phyloP scores from a whole-genome alignment of 92 coral and sea anemone genomes.

The Montipora capitata region DNA sequence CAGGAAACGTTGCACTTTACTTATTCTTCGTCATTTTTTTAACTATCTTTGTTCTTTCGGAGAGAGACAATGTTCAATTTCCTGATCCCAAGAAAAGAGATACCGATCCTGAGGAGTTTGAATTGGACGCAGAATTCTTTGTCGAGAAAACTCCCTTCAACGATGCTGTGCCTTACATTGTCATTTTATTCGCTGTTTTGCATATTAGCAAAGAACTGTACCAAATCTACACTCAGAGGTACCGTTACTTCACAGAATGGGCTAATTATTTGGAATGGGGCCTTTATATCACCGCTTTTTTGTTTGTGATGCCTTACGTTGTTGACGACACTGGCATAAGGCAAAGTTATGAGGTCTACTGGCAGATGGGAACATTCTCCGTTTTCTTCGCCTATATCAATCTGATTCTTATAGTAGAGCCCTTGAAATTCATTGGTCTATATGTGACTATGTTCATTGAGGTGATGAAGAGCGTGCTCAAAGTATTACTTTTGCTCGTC shows the following conservation, averaged over 20 bases:
- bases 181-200: slow-evolving; percentile 36
- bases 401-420: slow-evolving; percentile 62
- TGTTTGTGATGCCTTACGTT: slow-evolving; percentile 72
- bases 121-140: slow-evolving; percentile 22
- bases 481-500: slow-evolving; percentile 65
- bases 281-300: slow-evolving; percentile 55
- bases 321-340: slow-evolving; percentile 31
- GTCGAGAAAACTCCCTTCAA: slow-evolving; percentile 32
- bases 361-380: slow-evolving; percentile 77
- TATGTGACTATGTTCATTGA: slow-evolving; percentile 86
- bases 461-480: slow-evolving; percentile 74
- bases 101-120: slow-evolving; percentile 6
- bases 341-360: slow-evolving; percentile 31
- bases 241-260: slow-evolving; percentile 63
- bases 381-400: slow-evolving; percentile 70
- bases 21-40: slow-evolving; percentile 48
- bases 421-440: slow-evolving; percentile 63
- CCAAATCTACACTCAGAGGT: slow-evolving; percentile 70
- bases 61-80: slow-evolving; percentile 48
- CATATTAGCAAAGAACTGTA: slow-evolving; percentile 67
- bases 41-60: slow-evolving; percentile 56
- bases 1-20: slow-evolving; percentile 46
- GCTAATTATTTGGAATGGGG: slow-evolving; percentile 73
- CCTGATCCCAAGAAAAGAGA: slow-evolving; percentile 32
- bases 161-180: slow-evolving; percentile 51